A percentile compares a stretch with the other conserved stretches of the same genome.
Conservation (phyloP, 2,797 vertebrate species). For the Mormyrus proboscirostris region DNA sequence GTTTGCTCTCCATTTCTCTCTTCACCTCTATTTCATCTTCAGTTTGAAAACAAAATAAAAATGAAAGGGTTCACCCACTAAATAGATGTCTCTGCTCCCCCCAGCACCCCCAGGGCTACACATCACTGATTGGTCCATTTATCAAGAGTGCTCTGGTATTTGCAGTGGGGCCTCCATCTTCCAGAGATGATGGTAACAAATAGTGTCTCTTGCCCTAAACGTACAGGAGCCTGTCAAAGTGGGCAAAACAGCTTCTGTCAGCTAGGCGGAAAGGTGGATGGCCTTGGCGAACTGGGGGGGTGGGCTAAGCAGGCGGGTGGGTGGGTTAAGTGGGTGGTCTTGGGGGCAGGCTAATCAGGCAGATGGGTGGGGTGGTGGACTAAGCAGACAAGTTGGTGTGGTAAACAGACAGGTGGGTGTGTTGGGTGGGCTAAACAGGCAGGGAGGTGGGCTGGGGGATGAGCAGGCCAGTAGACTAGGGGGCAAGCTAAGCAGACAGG, state of each 20-base stretch:
- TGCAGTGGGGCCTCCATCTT: conserved; percentile 51
- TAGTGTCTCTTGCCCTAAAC: conserved; percentile 40
- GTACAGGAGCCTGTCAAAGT: conserved; percentile 25
- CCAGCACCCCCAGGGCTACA: conserved; percentile 57
- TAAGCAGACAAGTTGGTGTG: too few species aligned
- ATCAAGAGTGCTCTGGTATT: conserved; percentile 47
- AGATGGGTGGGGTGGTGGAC: too few species aligned
- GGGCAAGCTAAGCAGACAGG: not conserved
- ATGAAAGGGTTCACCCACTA: conserved; percentile 59
- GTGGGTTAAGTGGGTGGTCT: too few species aligned
- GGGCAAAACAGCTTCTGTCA: conserved; percentile 18
- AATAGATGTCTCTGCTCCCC: conserved; percentile 70
- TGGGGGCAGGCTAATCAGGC: too few species aligned
- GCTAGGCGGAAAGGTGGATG: not conserved
- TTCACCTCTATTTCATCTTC: conserved; percentile 33
- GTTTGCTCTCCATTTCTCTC: conserved; percentile 16
- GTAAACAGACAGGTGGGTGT: too few species aligned
- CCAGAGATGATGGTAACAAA: conserved; percentile 65
- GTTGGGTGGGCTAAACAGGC: not conserved
- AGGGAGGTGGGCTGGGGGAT: not conserved
- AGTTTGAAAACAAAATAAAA: conserved; percentile 67
- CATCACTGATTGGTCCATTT: conserved; percentile 60
- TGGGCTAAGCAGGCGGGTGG: not conserved
- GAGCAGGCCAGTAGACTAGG: too few species aligned
- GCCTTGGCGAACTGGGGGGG: not conserved